phyloP scores from a whole-genome alignment of 2,888 invertebrate genomes.

The Lasioglossum villosulum region DNA sequence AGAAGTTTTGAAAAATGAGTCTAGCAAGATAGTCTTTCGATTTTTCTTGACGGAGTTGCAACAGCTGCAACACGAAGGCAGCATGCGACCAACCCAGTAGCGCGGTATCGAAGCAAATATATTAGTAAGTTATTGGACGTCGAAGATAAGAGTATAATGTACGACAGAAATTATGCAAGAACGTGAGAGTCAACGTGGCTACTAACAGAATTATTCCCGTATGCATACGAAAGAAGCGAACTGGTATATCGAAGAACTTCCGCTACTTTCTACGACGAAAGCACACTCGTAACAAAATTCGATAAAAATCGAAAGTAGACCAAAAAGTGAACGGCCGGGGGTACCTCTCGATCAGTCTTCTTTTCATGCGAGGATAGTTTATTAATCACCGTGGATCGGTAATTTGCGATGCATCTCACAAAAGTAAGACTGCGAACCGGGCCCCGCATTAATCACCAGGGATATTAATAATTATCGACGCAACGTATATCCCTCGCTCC shows the following conservation, averaged over 20 bases:
- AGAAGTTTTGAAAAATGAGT: background rate
- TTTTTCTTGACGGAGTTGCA: background rate
- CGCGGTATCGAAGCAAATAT: background rate
- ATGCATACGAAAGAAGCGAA: background rate
- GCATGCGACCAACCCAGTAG: background rate
- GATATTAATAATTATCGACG: slow-evolving; percentile 64
- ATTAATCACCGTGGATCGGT: slow-evolving; percentile 11
- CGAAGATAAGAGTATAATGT: slow-evolving; percentile 7
- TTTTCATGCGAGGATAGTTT: background rate
- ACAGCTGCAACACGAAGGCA: background rate
- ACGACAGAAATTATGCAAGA: background rate
- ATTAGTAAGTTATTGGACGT: background rate
- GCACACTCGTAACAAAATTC: background rate
- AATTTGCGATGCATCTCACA: slow-evolving; percentile 18
- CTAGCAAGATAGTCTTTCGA: background rate
- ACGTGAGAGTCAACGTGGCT: background rate
- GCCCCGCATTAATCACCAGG: slow-evolving; percentile 49
- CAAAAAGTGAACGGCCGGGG: background rate
- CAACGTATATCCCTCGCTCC: slow-evolving; percentile 14
- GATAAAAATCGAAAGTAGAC: slow-evolving; percentile 3
- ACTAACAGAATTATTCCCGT: background rate
- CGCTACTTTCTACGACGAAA: background rate
- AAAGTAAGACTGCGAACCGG: background rate
- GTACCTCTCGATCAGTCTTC: background rate
- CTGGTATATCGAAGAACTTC: background rate